phyloP scores from a whole-genome alignment of 1,140 invertebrate species.

The Stratiolaelaps scimitus region DNA sequence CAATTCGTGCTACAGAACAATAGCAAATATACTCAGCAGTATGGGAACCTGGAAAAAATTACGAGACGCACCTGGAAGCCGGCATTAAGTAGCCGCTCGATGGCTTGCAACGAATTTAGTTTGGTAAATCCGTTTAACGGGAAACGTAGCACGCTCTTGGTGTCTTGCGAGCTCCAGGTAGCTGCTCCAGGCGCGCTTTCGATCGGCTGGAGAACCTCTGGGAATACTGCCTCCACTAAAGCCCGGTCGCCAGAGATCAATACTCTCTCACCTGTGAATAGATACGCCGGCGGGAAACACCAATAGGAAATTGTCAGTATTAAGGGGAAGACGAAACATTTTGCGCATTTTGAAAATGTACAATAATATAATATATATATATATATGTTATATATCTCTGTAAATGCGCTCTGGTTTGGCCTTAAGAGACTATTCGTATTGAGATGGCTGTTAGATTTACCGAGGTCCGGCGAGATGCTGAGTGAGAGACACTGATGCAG shows the following conservation, averaged over 20 bases:
- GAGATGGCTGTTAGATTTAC: slow-evolving; percentile 45
- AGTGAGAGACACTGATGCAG: slow-evolving; percentile 68
- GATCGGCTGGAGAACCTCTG: slow-evolving; percentile 68
- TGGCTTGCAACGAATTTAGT: slow-evolving; percentile 74
- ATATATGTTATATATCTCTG: too few relatives aligned
- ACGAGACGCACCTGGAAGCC: slow-evolving; percentile 52
- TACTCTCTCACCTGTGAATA: slow-evolving; percentile 41
- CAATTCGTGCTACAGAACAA: too few relatives aligned
- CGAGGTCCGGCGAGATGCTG: slow-evolving; percentile 73
- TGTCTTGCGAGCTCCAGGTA: slow-evolving; percentile 69
- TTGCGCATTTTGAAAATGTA: too few relatives aligned
- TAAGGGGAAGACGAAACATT: too few relatives aligned
- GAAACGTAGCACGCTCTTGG: slow-evolving; percentile 70
- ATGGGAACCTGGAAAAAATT: too few relatives aligned
- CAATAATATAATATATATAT: too few relatives aligned
- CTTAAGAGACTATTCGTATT: too few relatives aligned
- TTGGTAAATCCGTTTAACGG: slow-evolving; percentile 85
- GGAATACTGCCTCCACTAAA: slow-evolving; percentile 54
- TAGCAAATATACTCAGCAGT: too few relatives aligned
- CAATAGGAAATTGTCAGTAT: too few relatives aligned
- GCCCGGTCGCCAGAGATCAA: slow-evolving; percentile 43
- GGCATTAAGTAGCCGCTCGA: slow-evolving; percentile 69
- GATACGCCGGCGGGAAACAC: slow-evolving; percentile 26
- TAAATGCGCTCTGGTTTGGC: too few relatives aligned
- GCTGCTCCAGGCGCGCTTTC: slow-evolving; percentile 65